These are phyloP conservation scores for Hylaeus volcanicus DNA, from an alignment of 1,140 invertebrate species.

Conservation along the genomic window DNA sequence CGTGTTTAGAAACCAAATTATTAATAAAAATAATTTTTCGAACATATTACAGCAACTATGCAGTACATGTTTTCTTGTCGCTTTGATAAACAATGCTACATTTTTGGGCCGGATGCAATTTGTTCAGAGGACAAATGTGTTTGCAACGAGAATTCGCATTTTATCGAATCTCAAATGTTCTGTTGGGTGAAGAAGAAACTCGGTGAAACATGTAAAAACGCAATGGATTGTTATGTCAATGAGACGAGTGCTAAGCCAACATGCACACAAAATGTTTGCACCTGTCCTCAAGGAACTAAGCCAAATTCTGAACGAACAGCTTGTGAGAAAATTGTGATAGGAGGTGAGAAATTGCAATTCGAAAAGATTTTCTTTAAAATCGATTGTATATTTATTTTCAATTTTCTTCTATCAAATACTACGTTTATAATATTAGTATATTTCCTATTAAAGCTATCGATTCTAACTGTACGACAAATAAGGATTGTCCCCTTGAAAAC, in stretches of 20 bases:
- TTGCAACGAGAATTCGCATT: conserved; percentile 64
- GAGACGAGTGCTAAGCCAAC: conserved; percentile 7
- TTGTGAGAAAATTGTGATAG: conserved; percentile 35
- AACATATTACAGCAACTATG: neutral
- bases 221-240: conserved; percentile 58
- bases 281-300: conserved; percentile 51
- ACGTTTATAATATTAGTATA: neutral
- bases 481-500: neutral
- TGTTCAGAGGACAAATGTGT: conserved; percentile 57
- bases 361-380: too few relatives aligned
- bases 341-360: conserved; percentile 20
- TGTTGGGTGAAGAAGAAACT: conserved; percentile 67
- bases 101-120: conserved; percentile 63
- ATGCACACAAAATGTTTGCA: conserved; percentile 43
- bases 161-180: conserved; percentile 55
- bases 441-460: conserved; percentile 48
- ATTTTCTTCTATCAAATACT: neutral
- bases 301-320: conserved; percentile 23
- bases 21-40: neutral
- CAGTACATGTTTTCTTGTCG: conserved; percentile 34
- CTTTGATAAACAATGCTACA: conserved; percentile 56
- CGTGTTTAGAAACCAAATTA: neutral
- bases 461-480: neutral
- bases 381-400: too few relatives aligned
- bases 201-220: conserved; percentile 39